These are phyloP conservation scores for Myotis daubentonii DNA, from an alignment of 2,797 vertebrate species.

Conservation along the genomic window DNA sequence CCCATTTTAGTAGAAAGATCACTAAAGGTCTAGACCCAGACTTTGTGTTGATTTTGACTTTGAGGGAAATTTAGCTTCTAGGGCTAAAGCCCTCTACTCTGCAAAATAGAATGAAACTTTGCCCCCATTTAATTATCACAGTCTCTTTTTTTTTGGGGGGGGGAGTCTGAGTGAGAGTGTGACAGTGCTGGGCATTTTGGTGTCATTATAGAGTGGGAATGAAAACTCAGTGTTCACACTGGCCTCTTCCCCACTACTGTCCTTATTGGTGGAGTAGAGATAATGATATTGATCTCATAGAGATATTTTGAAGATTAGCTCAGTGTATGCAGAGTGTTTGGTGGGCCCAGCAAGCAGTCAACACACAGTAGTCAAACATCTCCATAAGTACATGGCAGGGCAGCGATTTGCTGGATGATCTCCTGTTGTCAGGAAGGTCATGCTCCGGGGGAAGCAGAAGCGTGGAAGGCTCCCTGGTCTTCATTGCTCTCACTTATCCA, in stretches of 20 bases:
- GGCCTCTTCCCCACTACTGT: not conserved
- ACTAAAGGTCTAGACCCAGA: no score
- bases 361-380: no score
- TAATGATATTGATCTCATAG: not conserved
- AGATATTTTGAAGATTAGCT: not conserved
- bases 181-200: not conserved
- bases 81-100: not conserved
- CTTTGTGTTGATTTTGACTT: not conserved
- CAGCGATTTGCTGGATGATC: not conserved
- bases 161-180: not conserved
- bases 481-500: not conserved
- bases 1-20: not conserved
- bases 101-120: not conserved
- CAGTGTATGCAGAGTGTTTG: not conserved
- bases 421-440: not conserved
- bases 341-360: not conserved
- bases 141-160: not conserved
- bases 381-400: not conserved
- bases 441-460: not conserved
- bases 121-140: not conserved
- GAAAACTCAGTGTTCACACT: not conserved
- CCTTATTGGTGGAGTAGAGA: not conserved
- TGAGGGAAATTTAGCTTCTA: not conserved
- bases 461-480: not conserved
- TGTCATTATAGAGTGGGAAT: not conserved